Percentiles rank a stretch among this genome's conserved stretches.
Evolutionary conservation across 2,888 invertebrate species (phyloP).

Genomic region (Disparrhopalites patrizii): DNA sequence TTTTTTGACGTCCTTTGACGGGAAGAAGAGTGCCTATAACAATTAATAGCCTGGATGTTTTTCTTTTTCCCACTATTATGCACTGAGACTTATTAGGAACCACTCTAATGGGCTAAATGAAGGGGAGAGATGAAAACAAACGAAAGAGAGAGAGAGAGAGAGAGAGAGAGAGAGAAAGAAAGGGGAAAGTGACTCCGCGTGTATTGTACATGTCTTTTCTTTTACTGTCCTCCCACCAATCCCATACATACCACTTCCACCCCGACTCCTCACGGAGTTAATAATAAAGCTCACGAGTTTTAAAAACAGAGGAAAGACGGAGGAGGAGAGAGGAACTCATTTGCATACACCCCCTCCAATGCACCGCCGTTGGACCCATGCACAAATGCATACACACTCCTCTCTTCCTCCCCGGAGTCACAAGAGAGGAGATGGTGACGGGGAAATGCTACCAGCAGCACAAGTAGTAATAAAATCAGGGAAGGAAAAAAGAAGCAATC

Average conservation of each 20-base stretch:
- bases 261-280: background rate
- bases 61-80: no score
- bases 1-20: no score
- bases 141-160: background rate
- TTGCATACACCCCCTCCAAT: background rate
- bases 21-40: no score
- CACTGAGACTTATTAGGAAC: no score
- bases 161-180: background rate
- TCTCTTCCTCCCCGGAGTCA: no score
- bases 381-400: no score
- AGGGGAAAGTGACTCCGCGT: background rate
- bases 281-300: background rate
- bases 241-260: background rate
- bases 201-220: background rate
- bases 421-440: no score
- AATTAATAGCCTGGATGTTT: no score
- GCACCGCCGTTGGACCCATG: no score
- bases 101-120: background rate
- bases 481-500: slow-evolving; percentile 11
- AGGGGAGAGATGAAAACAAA: background rate
- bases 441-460: no score
- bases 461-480: slow-evolving; percentile 19
- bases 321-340: background rate
- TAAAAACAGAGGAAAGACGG: background rate
- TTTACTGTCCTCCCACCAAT: background rate